Conservation (phyloP, 2,797 vertebrate species). For the Lepus townsendii region DNA sequence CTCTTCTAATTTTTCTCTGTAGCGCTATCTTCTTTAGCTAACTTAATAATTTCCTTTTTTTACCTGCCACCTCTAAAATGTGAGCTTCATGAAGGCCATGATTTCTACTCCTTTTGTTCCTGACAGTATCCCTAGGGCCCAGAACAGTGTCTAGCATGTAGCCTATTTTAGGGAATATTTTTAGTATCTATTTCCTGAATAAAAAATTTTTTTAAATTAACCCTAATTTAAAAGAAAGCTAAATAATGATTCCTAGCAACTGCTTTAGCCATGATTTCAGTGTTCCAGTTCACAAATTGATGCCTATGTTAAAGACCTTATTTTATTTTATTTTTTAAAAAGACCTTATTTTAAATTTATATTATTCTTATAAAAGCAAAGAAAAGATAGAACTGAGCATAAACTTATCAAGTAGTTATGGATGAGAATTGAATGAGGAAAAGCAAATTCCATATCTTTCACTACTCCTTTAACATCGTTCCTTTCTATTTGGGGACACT, state of each 20-base stretch:
- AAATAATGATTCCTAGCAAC: neutral
- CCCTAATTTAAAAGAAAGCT: neutral
- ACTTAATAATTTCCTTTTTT: neutral
- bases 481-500: neutral
- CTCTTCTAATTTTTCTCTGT: neutral
- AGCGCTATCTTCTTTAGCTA: neutral
- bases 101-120: neutral
- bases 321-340: neutral
- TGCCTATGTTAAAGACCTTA: neutral
- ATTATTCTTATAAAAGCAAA: neutral
- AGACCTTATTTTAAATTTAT: neutral
- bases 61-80: neutral
- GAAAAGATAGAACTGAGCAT: neutral
- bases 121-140: no score
- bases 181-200: conserved; percentile 10
- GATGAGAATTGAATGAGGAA: neutral
- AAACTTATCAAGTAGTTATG: neutral
- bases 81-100: neutral
- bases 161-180: neutral
- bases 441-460: neutral
- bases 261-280: neutral
- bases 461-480: neutral
- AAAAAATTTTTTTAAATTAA: neutral
- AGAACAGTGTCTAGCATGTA: neutral
- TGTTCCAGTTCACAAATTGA: neutral